phyloP scores from a whole-genome alignment of 92 coral and sea anemone genomes.

The Meandrina meandrites region DNA sequence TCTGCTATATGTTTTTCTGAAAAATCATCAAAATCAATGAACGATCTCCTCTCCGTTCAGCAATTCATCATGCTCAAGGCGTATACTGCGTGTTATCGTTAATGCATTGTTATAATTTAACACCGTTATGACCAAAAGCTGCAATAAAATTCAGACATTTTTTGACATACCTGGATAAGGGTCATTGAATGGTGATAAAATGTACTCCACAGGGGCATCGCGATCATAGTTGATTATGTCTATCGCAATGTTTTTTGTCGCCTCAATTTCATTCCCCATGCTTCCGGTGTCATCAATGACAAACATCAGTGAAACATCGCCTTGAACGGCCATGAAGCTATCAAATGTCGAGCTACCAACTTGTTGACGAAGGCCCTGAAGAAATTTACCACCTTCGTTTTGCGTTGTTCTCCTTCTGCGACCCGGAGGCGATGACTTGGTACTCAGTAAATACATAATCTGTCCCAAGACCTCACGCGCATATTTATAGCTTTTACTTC shows the following conservation, averaged over 20 bases:
- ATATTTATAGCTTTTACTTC: constrained; percentile 52
- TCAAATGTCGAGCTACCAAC: constrained; percentile 71
- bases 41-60: too few relatives aligned
- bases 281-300: constrained; percentile 96
- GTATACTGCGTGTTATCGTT: too few relatives aligned
- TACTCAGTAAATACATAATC: constrained; percentile 49
- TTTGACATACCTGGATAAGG: constrained; percentile 50
- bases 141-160: too few relatives aligned
- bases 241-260: constrained; percentile 78
- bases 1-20: too few relatives aligned
- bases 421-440: constrained; percentile 4
- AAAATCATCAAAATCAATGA: too few relatives aligned
- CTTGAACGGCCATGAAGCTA: constrained; percentile 86
- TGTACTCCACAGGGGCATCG: constrained; percentile 76
- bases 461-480: constrained; percentile 56
- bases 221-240: constrained; percentile 78
- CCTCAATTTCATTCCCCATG: constrained; percentile 75
- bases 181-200: constrained; percentile 89
- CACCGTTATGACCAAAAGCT: too few relatives aligned
- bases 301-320: constrained; percentile 91
- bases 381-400: constrained; percentile 57
- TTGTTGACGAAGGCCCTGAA: constrained; percentile 58
- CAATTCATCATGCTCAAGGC: too few relatives aligned
- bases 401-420: constrained; percentile 65
- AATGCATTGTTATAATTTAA: too few relatives aligned